phyloP scores from a whole-genome alignment of 1,140 invertebrate genomes.

The Chrysoperla carnea region DNA sequence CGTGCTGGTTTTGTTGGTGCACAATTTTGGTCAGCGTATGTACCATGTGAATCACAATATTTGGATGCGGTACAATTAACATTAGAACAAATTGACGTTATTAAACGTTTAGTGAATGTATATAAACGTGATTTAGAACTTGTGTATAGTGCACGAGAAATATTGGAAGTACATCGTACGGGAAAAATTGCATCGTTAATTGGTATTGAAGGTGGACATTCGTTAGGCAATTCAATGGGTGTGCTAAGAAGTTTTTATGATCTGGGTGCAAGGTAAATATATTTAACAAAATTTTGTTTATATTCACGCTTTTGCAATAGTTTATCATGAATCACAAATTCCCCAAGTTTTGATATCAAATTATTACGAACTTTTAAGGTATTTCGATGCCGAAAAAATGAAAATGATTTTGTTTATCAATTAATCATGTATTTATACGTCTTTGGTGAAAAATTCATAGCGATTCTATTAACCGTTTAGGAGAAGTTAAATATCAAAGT shows the following conservation, averaged over 20 bases:
- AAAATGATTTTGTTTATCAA: too few relatives aligned
- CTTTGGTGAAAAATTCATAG: too few relatives aligned
- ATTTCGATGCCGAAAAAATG: too few relatives aligned
- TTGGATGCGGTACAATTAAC: slow-evolving; percentile 71
- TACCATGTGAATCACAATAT: slow-evolving; percentile 62
- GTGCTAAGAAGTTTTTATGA: slow-evolving; percentile 70
- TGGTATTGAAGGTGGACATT: slow-evolving; percentile 73
- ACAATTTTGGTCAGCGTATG: slow-evolving; percentile 71
- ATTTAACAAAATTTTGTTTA: too few relatives aligned
- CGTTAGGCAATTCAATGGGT: slow-evolving; percentile 66
- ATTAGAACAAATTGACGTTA: slow-evolving; percentile 77
- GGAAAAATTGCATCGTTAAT: slow-evolving; percentile 67
- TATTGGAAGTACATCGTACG: slow-evolving; percentile 54
- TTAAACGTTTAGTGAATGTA: slow-evolving; percentile 65
- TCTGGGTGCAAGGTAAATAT: slow-evolving; percentile 37
- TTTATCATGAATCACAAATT: too few relatives aligned
- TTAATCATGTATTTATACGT: too few relatives aligned
- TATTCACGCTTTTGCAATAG: too few relatives aligned
- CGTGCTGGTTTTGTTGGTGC: slow-evolving; percentile 64
- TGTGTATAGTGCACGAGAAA: slow-evolving; percentile 50
- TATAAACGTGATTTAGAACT: slow-evolving; percentile 50
- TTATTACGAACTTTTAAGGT: too few relatives aligned
- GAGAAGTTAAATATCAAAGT: too few relatives aligned
- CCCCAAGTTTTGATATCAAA: too few relatives aligned
- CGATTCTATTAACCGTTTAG: too few relatives aligned